phyloP scores from a whole-genome alignment of 2,888 invertebrate species.

The Meganola albula region DNA sequence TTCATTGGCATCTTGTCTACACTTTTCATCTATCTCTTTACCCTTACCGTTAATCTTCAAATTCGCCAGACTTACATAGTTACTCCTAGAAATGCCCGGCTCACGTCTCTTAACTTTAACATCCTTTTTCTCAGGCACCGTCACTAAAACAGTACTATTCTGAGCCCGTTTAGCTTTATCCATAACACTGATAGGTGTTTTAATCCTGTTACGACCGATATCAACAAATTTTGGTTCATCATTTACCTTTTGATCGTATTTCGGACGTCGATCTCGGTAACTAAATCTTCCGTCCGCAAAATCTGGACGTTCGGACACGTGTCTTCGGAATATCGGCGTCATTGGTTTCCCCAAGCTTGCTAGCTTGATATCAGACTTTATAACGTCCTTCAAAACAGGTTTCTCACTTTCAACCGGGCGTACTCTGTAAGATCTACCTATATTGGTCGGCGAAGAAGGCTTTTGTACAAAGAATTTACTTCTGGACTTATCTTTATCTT shows the following conservation, averaged over 20 bases:
- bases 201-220: conserved; percentile 48
- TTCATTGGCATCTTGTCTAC: conserved; percentile 15
- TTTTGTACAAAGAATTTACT: conserved; percentile 66
- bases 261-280: conserved; percentile 48
- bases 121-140: conserved; percentile 34
- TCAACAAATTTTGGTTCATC: conserved; percentile 45
- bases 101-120: conserved; percentile 39
- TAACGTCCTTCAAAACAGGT: conserved; percentile 34
- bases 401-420: conserved; percentile 38
- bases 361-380: conserved; percentile 59
- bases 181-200: conserved; percentile 31
- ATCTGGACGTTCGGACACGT: conserved; percentile 46
- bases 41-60: conserved; percentile 55
- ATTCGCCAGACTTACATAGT: conserved; percentile 70
- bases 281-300: conserved; percentile 62
- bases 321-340: conserved; percentile 67
- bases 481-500: conserved; percentile 51
- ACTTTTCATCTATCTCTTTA: conserved; percentile 39
- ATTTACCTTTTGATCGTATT: conserved; percentile 32
- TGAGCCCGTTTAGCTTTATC: conserved; percentile 25
- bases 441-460: conserved; percentile 47
- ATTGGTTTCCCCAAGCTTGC: conserved; percentile 67
- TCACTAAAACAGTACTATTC: conserved; percentile 29
- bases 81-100: conserved; percentile 61
- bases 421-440: conserved; percentile 46